Evolutionary conservation across 2,888 invertebrate species (phyloP), one percentile per base, ranked within the genome.

Genomic region (Sphaeridia pumilis): DNA sequence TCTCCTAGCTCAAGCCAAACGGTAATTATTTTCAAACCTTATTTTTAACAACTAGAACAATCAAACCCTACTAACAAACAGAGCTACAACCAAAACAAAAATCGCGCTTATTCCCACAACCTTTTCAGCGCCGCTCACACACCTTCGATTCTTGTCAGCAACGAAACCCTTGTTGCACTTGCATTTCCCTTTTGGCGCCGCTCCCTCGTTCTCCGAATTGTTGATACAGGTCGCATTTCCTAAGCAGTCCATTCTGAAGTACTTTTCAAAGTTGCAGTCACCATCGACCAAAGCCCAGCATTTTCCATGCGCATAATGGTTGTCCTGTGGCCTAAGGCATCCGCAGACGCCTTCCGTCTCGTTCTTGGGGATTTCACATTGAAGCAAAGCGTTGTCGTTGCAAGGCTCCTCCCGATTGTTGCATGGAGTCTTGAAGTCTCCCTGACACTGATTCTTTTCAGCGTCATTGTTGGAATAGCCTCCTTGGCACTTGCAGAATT

Each of bases 271-370:
- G 7, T 35, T 46, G 20, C 52, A 52, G 2, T 2, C 22, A 27
- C 22, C 38, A 3, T 41, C 52, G 4, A 46, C 52, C 28, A 46
- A 27, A 22, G 52, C 46, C 7, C 36, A 22, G 17, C 52, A 52
- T 22, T 46, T 52, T 10, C 41, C 41, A 25, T 35, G 25, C 25
- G 46, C 46, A n/a, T 28, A 52, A 3, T 46, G n/a, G 27, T 46
- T 43, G 14, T 52, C 52, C 1, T 27, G 3, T 2, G 52, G 46
- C 17, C 1, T 26, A n/a, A 35, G 27, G 46, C 52, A 52, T 2
- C 52, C 52, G 20, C 52, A 52, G n/a, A n/a, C n/a, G 4, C 52
- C 46, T 5, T 20, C 24, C 2, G 28, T 21, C 20, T 46, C 52
- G 3, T 28, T 41, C 1, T 4, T 5, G 2, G 20, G 26, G 21